Evolutionary conservation across 2,797 vertebrate genomes (phyloP).

Genomic region (Xenops minutus): DNA sequence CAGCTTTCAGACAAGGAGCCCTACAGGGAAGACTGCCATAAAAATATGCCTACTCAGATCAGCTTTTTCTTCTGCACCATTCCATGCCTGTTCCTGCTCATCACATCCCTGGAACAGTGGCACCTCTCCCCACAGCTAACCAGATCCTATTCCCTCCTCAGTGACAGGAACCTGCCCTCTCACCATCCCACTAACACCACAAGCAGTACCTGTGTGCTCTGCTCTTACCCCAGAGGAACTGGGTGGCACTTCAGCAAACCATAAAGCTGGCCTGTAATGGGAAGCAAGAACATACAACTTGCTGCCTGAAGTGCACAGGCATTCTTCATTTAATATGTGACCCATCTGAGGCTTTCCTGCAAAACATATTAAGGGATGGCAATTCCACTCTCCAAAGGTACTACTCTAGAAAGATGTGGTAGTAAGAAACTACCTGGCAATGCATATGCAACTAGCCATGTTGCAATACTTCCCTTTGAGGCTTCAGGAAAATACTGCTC

Average conservation of each 20-base stretch:
- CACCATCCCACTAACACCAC: fast-evolving
- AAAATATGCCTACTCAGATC: fast-evolving
- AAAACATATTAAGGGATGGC: not conserved
- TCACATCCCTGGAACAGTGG: not conserved
- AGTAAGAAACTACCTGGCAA: not conserved
- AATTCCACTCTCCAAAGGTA: not conserved
- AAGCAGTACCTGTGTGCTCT: not conserved
- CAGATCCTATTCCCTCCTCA: not conserved
- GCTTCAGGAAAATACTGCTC: not conserved
- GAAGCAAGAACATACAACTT: not conserved
- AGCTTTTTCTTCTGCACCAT: not conserved
- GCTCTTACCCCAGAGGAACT: not conserved
- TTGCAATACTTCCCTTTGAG: not conserved
- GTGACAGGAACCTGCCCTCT: not conserved
- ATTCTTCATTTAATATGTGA: not conserved
- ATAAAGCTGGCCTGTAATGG: not conserved
- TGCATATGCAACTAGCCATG: not conserved
- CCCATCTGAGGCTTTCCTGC: not conserved
- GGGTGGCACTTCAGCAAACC: not conserved
- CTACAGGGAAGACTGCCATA: not conserved
- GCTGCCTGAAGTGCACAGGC: fast-evolving
- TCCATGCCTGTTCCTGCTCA: not conserved
- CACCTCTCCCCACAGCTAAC: fast-evolving
- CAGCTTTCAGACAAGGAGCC: not conserved
- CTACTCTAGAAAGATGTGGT: not conserved